These are phyloP conservation scores for Seriola dumerili DNA, from an alignment of 2,113 vertebrate species.

Conservation along the genomic window DNA sequence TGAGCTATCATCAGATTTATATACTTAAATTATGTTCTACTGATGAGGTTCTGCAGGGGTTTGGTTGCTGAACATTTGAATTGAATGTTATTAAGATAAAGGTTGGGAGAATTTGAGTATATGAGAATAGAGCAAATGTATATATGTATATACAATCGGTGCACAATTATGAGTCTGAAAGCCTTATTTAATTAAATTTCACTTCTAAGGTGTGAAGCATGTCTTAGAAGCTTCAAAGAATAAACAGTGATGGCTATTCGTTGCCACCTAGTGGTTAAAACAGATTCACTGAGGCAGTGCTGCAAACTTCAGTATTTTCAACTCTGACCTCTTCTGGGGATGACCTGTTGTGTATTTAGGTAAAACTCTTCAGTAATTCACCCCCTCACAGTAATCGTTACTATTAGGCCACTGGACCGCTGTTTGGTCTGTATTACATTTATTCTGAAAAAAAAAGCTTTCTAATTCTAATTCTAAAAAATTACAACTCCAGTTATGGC, in stretches of 20 bases:
- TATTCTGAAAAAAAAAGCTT: no score
- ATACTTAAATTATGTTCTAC: neutral
- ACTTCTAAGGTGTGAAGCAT: neutral
- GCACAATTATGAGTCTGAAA: neutral
- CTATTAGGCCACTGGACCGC: no score
- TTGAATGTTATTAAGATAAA: neutral
- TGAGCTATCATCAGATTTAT: neutral
- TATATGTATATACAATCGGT: no score
- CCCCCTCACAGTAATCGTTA: no score
- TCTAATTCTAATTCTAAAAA: no score
- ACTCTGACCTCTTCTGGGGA: neutral
- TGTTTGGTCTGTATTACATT: no score
- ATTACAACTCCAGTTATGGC: no score
- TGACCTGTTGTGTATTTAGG: neutral
- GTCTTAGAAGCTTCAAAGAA: neutral
- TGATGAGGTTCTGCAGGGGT: neutral
- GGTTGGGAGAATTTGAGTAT: neutral
- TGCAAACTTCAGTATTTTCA: neutral
- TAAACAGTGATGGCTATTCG: slow-evolving; percentile 17
- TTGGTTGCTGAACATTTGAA: neutral
- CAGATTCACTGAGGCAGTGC: neutral
- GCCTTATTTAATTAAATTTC: neutral
- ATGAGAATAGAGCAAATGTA: neutral
- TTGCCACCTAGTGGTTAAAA: slow-evolving; percentile 44
- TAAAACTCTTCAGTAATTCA: no score